phyloP scores from a whole-genome alignment of 2,888 invertebrate species.

The Ochropleura leucogaster region DNA sequence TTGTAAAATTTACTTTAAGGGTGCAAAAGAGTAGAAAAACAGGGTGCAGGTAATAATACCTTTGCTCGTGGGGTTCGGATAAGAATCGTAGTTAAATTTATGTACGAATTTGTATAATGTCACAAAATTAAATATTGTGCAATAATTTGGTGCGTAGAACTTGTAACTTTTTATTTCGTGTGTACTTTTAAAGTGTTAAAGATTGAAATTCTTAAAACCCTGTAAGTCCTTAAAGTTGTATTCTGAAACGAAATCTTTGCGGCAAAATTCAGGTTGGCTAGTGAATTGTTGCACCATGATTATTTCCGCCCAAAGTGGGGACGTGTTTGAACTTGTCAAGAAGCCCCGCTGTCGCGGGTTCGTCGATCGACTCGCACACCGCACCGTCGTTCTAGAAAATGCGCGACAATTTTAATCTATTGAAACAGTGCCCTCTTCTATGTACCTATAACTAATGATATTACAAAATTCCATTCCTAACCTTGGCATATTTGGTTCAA shows the following conservation, averaged over 20 bases:
- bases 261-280: conserved; percentile 1
- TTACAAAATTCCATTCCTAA: conserved; percentile 28
- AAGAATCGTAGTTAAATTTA: conserved; percentile 13
- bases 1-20: background rate
- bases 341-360: conserved; percentile 44
- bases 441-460: conserved; percentile 43
- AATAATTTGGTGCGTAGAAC: conserved; percentile 44
- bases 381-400: conserved; percentile 63
- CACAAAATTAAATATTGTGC: conserved; percentile 55
- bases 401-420: conserved; percentile 30
- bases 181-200: conserved; percentile 2
- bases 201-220: background rate
- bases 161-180: background rate
- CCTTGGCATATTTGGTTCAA: conserved; percentile 38
- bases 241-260: background rate
- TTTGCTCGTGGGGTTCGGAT: background rate
- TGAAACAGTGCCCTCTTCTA: conserved; percentile 26
- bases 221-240: background rate
- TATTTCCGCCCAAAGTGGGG: conserved; percentile 29
- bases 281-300: conserved; percentile 30
- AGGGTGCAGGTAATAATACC: background rate
- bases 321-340: conserved; percentile 68
- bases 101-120: conserved; percentile 1
- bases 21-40: background rate
- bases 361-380: conserved; percentile 17